Base-by-base conservation (phyloP, 2,888 invertebrate species). In the Aphodius sticticus region DNA sequence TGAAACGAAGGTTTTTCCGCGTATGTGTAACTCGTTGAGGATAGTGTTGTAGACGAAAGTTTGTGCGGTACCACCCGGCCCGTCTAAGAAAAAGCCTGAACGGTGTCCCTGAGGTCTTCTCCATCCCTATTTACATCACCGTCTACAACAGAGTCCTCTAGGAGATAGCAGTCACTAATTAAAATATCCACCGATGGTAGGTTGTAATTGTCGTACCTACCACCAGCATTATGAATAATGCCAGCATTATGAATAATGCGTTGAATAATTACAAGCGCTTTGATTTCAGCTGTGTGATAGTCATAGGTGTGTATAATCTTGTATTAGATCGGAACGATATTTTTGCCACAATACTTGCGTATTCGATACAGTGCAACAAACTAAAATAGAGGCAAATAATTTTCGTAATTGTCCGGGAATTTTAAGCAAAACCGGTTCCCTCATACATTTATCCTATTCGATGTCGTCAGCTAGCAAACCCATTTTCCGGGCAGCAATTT, bases 361-460 rank as follows among this genome's bases (percentile, higher is more conserved):
- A 53, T 53, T 53, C 12, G 7, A 9, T 12, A 53, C 53, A 5
- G 53, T 7, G 4, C 53, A 53, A 12, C 53, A 53, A 53, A 53
- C 53, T 53, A 53, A 53, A 53, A 53, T 7, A 12, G 1, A 53
- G 86, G 82, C 53, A 53, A 88, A 88, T 7, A 87, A 79, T 26
- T 82, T 76, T 76, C 88, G 81, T 70, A 89, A 81, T 80, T 83
- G 80, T 69, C 70, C 70, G 6, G 84, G 84, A 1, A 53, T 53
- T 12, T 53, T 7, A 12, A 53, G 26, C 26, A 26, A 26, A 26
- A 26, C 26, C 3, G 26, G 2, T 1, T 53, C 53, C 12, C 53
- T 7, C 53, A 53, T 9, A 53, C 53, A 53, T 53, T 53, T 53
- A 53, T 53, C 53, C 76, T 69, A 76, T 35, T 76, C 76, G 14